A percentile compares a stretch with the other conserved stretches of the same genome.
Evolutionary conservation across 2,888 invertebrate species (phyloP).

Genomic region (Temnothorax unifasciatus): DNA sequence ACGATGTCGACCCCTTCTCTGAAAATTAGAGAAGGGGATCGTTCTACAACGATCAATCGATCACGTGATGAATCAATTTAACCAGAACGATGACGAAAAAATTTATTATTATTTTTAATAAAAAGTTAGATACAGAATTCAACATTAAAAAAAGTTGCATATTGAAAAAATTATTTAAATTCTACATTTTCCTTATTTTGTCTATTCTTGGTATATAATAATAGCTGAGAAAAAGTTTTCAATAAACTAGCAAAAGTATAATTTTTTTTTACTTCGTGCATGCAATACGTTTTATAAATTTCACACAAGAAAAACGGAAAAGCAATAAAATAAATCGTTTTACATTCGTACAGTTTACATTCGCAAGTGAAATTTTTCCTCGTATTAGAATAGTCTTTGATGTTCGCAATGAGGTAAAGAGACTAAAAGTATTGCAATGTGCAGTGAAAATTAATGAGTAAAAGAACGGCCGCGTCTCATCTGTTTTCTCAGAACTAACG

Average conservation of each 20-base stretch:
- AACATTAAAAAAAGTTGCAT: background rate
- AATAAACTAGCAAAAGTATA: background rate
- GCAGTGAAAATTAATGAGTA: conserved; percentile 17
- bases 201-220: background rate
- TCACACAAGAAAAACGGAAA: conserved; percentile 33
- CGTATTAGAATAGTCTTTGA: background rate
- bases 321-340: background rate
- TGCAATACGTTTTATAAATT: conserved; percentile 4
- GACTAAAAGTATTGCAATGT: background rate
- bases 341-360: background rate
- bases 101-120: background rate
- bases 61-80: conserved; percentile 1
- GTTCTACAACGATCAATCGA: conserved; percentile 3
- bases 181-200: background rate
- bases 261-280: background rate
- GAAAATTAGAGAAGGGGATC: background rate
- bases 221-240: background rate
- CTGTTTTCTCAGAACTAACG: background rate
- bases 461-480: background rate
- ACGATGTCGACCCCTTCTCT: conserved; percentile 34
- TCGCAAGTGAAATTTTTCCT: background rate
- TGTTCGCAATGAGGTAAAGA: background rate
- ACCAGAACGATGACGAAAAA: conserved; percentile 9
- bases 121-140: background rate
- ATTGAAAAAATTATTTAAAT: background rate